phyloP scores from a whole-genome alignment of 2,113 vertebrate genomes.

The Crypturellus undulatus region DNA sequence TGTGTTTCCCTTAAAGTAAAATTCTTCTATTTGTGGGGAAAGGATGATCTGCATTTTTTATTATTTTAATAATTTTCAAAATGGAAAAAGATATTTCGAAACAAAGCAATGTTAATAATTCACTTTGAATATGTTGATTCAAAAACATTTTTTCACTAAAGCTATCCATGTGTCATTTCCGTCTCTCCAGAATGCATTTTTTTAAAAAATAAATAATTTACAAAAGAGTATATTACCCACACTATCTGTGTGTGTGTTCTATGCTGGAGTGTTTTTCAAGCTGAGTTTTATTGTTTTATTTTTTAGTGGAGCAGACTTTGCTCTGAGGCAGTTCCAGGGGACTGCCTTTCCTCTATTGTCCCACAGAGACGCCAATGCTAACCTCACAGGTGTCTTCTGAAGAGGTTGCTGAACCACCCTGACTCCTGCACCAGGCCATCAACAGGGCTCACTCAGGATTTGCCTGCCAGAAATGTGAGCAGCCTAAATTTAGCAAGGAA shows the following conservation, averaged over 20 bases:
- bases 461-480: neutral
- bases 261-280: neutral
- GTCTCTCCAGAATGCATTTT: neutral
- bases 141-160: neutral
- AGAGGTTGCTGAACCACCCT: accelerated
- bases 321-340: neutral
- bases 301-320: neutral
- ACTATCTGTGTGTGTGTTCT: neutral
- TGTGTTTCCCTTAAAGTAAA: neutral
- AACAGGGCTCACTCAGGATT: neutral
- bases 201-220: neutral
- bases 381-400: neutral
- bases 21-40: neutral
- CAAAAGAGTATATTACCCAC: neutral
- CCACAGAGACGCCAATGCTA: neutral
- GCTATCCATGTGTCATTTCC: neutral
- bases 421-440: neutral
- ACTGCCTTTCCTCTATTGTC: neutral
- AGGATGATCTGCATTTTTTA: accelerated
- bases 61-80: neutral
- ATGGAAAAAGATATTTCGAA: neutral
- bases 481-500: neutral
- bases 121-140: neutral
- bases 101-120: neutral
- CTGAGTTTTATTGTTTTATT: neutral